Conservation (phyloP, 2,113 vertebrate genomes). For the Ranitomeya variabilis region DNA sequence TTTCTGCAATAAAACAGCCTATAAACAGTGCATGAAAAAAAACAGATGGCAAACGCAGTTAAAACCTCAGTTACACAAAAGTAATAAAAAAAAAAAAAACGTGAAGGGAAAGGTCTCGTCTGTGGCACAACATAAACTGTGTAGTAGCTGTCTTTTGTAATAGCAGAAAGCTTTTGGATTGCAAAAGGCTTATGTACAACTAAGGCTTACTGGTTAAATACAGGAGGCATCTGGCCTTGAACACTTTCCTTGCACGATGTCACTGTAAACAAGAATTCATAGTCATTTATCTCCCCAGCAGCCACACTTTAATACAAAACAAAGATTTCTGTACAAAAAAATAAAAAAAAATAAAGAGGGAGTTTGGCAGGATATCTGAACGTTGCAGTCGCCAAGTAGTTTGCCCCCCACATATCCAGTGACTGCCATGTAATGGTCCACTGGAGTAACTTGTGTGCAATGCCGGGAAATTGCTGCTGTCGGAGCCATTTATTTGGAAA, state of each 20-base stretch:
- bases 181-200: slow-evolving; percentile 95
- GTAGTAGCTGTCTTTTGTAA: slow-evolving; percentile 87
- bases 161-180: slow-evolving; percentile 81
- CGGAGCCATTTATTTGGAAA: slow-evolving; percentile 84
- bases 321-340: slow-evolving; percentile 73
- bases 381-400: slow-evolving; percentile 73
- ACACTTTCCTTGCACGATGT: slow-evolving; percentile 81
- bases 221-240: slow-evolving; percentile 87
- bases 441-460: slow-evolving; percentile 87
- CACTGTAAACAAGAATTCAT: slow-evolving; percentile 92
- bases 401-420: slow-evolving; percentile 68
- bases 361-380: slow-evolving; percentile 80
- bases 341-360: slow-evolving; percentile 73
- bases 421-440: slow-evolving; percentile 75
- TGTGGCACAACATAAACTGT: slow-evolving; percentile 91
- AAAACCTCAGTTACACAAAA: slow-evolving; percentile 73
- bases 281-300: slow-evolving; percentile 83
- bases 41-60: slow-evolving; percentile 74
- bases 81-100: slow-evolving; percentile 60
- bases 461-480: slow-evolving; percentile 79
- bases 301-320: slow-evolving; percentile 80
- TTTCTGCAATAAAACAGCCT: slow-evolving; percentile 72
- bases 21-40: slow-evolving; percentile 71
- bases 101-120: slow-evolving; percentile 68
- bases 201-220: slow-evolving; percentile 99